Conservation (phyloP, 2,888 invertebrate genomes). For the Cryptophagus acutangulus region DNA sequence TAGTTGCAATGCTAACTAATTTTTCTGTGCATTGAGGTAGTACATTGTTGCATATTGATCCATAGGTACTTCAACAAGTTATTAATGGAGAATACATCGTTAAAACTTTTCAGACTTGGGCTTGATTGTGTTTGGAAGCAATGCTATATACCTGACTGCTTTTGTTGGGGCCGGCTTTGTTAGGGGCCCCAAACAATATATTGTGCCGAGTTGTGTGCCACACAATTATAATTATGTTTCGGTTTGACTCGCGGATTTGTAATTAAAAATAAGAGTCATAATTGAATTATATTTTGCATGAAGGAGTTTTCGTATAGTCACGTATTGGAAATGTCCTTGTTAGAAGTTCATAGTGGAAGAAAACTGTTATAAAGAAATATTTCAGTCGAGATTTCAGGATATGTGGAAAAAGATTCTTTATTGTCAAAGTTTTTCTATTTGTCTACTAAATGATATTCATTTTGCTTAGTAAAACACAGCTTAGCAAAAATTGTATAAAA, state of each 20-base stretch:
- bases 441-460: too few species aligned
- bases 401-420: too few species aligned
- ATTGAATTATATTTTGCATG: conserved; percentile 22
- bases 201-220: conserved; percentile 44
- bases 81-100: conserved; percentile 50
- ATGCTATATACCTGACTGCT: conserved; percentile 46
- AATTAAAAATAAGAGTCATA: conserved; percentile 42
- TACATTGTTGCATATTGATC: conserved; percentile 44
- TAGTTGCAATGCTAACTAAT: too few species aligned
- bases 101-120: conserved; percentile 50
- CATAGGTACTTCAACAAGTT: conserved; percentile 45
- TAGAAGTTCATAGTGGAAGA: too few species aligned
- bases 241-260: conserved; percentile 44
- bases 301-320: conserved; percentile 15
- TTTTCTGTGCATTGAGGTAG: too few species aligned
- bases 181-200: conserved; percentile 42
- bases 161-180: conserved; percentile 44
- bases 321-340: too few species aligned
- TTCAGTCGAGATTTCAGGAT: too few species aligned
- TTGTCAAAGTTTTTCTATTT: too few species aligned
- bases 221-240: conserved; percentile 49
- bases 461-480: conserved; percentile 45
- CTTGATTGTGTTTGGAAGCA: conserved; percentile 45
- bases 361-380: too few species aligned
- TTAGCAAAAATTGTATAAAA: conserved; percentile 40